Evolutionary conservation across 2,888 invertebrate species (phyloP), one percentile per base, ranked within the genome.

Genomic region (Drosophila putrida): DNA sequence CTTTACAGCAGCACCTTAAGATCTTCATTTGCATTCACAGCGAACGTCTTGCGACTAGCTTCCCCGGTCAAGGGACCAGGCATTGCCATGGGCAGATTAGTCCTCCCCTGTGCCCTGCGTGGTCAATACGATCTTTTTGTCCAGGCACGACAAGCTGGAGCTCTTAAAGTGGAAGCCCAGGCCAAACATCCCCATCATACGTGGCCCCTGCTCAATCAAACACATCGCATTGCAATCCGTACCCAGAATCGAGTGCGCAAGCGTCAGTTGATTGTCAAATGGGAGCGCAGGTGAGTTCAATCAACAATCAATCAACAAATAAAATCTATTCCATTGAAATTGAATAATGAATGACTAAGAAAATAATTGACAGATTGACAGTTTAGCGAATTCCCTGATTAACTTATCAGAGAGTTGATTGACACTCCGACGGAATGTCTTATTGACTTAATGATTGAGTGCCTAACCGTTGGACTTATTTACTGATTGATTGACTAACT

Each of bases 241-340:
- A 92, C 89, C 35, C 92, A 92, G 80, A 92, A 92, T 80, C 91
- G 92, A n/a, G 90, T 92, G 53, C 90, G 92, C 15, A 92, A 92
- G 72, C 90, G 91, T 41, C 92, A 93, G 76, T 91, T 92, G 91
- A 91, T 91, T 62, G 89, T 93, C 63, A 93, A 93, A 77, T 93
- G 92, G 92, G 91, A 91, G 33, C 78, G 76, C 9, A 85, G 85
- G 89, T 89, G 55, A 74, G 80, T 62, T 4, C 4, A 1, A 62
- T 33, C 28, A 8, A 6, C 10, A 35, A 31, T n/a, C 20, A 20
- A 20, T 20, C 20, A 2, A 20, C 10, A 38, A 10, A 2, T 31
- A 9, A 31, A 28, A 28, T 28, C 6, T 28, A 28, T 1, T 28
- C 9, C 8, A 9, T 31, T 20, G 2, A 20, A 20, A 20, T 0